Evolutionary conservation across 1,140 invertebrate species (phyloP).

Genomic region (Heliconius melpomene): DNA sequence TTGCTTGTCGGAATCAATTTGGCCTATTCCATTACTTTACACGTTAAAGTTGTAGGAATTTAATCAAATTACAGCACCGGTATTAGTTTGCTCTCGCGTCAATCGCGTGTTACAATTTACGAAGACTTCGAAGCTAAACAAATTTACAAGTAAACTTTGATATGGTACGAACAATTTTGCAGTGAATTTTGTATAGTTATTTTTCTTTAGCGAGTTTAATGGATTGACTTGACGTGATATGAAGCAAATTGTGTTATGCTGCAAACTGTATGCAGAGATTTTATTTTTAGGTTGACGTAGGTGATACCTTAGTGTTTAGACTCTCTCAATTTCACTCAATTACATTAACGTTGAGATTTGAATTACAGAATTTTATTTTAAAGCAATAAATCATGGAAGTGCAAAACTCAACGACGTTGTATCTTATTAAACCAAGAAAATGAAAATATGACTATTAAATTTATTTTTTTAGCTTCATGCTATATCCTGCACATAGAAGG

Average conservation of each 20-base stretch:
- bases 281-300: too few relatives aligned
- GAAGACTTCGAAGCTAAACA: constrained; percentile 35
- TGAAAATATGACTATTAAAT: too few relatives aligned
- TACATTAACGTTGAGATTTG: too few relatives aligned
- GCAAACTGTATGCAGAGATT: not conserved
- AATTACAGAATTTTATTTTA: too few relatives aligned
- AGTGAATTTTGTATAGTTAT: not conserved
- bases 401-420: too few relatives aligned
- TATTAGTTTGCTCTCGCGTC: constrained; percentile 51
- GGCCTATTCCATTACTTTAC: constrained; percentile 46
- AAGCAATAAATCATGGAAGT: too few relatives aligned
- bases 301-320: too few relatives aligned
- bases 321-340: too few relatives aligned
- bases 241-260: not conserved
- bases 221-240: not conserved
- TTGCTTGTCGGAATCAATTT: constrained; percentile 47
- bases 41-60: constrained; percentile 52
- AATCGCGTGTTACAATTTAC: constrained; percentile 44
- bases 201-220: constrained; percentile 11
- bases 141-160: constrained; percentile 33
- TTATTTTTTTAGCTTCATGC: too few relatives aligned
- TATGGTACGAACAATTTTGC: constrained; percentile 22
- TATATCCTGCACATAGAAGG: too few relatives aligned
- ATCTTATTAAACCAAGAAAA: too few relatives aligned
- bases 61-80: constrained; percentile 51